Base-by-base conservation (phyloP, 1,140 invertebrate species). In the Ips typographus region DNA sequence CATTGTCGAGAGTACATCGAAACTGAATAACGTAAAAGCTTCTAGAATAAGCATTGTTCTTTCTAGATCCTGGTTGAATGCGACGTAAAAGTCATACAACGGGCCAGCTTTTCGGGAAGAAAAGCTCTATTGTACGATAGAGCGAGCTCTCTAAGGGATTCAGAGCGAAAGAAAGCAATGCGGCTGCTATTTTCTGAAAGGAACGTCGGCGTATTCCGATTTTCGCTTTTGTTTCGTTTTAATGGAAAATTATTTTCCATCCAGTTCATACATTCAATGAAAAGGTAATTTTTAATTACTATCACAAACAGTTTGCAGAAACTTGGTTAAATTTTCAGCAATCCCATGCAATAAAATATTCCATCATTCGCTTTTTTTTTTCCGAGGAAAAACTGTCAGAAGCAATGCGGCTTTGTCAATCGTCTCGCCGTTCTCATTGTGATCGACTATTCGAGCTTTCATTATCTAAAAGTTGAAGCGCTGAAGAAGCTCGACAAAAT, bases 81-180 rank as follows among this genome's bases (percentile, higher is more conserved):
- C 74, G 77, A 78, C 72, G 77, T 78, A 78, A 78, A 78, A 78
- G 75, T 78, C 76, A 77, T 78, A 78, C 75, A 77, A 77, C 77
- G 72, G 22, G 75, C 75, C 72, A 77, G 77, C 77, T 77, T 77
- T 73, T 73, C 73, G 71, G 44, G 68, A 73, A 74, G 72, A 74
- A 73, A 75, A 75, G 75, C 63, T 60, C 72, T 58, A 75, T 77
- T 78, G 77, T 78, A 68, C 53, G 70, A 22, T 22, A 22, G 68
- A 70, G 72, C 71, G 57, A 76, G 73, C 74, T 74, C 74, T 78
- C 75, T 77, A 72, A 64, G 75, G 74, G 74, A 78, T 74, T 74
- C 74, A 72, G 59, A 70, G 22, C 44, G 71, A 68, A 76, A 74
- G 74, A 77, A 76, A 75, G 75, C 75, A 77, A 65, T 71, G 70